These are phyloP conservation scores for Sebastes aleutianus DNA, from an alignment of 2,797 vertebrate genomes.

Conservation along the genomic window DNA sequence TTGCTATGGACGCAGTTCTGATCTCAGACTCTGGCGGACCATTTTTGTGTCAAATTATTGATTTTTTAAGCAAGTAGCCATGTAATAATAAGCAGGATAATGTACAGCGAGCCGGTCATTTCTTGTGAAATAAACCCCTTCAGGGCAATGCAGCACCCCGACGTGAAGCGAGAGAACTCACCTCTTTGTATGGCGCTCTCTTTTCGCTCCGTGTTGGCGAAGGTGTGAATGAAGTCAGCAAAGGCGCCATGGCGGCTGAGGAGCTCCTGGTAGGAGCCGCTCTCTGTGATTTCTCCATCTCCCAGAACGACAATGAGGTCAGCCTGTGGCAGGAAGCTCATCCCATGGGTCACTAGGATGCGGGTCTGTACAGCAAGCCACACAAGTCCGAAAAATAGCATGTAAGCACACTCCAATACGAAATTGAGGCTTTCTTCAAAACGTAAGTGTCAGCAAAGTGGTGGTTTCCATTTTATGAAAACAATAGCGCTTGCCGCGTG, in stretches of 20 bases:
- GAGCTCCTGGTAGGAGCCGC: conserved; percentile 93
- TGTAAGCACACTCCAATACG: conserved; percentile 44
- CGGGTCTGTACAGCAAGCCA: conserved; percentile 85
- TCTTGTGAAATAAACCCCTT: too few relatives aligned
- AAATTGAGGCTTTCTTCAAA: conserved; percentile 50
- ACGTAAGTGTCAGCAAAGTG: conserved; percentile 49
- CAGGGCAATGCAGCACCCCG: too few relatives aligned
- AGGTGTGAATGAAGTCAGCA: conserved; percentile 88
- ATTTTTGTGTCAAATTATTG: too few relatives aligned
- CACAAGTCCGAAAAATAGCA: conserved; percentile 51
- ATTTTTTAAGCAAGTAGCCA: too few relatives aligned
- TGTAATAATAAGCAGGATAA: too few relatives aligned
- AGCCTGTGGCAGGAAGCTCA: conserved; percentile 89
- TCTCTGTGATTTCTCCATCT: conserved; percentile 90
- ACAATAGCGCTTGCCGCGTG: conserved; percentile 31
- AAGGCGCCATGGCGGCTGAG: conserved; percentile 87
- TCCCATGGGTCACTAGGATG: conserved; percentile 92
- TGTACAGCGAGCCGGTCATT: too few relatives aligned
- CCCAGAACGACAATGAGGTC: conserved; percentile 90
- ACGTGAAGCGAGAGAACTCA: conserved; percentile 41
- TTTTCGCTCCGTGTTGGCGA: conserved; percentile 78
- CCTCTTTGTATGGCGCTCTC: conserved; percentile 81
- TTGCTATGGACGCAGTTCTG: too few relatives aligned
- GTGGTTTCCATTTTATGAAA: conserved; percentile 44
- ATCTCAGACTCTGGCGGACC: too few relatives aligned